Base-by-base conservation (phyloP, 64 coral and sea anemone species). In the Actinia equina region DNA sequence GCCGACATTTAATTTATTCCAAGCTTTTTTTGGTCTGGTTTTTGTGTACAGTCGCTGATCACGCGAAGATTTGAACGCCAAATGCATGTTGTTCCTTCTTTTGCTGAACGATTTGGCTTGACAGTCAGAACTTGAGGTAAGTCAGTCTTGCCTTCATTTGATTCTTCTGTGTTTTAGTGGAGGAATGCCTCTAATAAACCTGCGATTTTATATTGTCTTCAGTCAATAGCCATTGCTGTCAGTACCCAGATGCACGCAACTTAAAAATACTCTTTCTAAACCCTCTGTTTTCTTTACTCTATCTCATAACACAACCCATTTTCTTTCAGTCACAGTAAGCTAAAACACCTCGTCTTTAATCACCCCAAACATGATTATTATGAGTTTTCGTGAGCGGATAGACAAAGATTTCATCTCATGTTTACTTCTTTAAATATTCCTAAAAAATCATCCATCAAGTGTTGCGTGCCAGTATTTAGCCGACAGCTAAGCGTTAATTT, bases 41-140 rank as follows among this genome's bases (percentile, higher is more conserved):
- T 37, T 6, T 94, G 89, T 84, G 77, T 91, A 20, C 69, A 98
- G 96, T 89, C 87, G 53, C 76, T 61, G 43, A 84, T 95, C 92
- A 98, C 93, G 85, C 93, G 96, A 94, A 59, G 85, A 2, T 92
- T 98, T 78, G 84, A 94, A 26, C 84, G 90, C 42, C 83, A 67
- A 82, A 60, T 94, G 26, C 96, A 98, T 17, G 84, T 98, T 71
- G 86, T 95, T 82, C 54, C 87, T 2, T 83, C 87, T 11, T 94
- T 98, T 71, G 87, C 94, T 4, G 88, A 87, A 77, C 86, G 96
- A 84, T 85, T 98, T 17, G 93, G 90, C 20, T 82, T 98, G 45
- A 93, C 92, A n/a, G 45, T 89, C n/a, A 25, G 96, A 98, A 71
- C 93, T 98, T 16, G 84, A 95, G 96, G 96, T 98, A 88, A 91